Base-by-base conservation (phyloP, 1,140 invertebrate genomes). In the Eulimnadia texana region DNA sequence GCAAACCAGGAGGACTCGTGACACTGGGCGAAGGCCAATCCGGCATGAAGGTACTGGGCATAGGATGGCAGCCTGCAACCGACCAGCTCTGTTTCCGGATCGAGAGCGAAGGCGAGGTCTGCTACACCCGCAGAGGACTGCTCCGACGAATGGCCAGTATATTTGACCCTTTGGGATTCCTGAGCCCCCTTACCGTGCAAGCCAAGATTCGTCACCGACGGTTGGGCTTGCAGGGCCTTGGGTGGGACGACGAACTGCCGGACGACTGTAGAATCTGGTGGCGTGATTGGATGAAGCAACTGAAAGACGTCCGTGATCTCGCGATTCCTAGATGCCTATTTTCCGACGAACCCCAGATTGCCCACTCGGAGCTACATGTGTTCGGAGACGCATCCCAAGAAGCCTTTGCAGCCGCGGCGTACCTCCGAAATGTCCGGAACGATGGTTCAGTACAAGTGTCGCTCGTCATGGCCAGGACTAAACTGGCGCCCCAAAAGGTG, bases 141-240 rank as follows among this genome's bases (percentile, higher is more conserved):
- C n/a, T 65, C 1, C 19, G 23, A 3, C 11, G 50, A 0, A 47
- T 63, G 1, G 65, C 65, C 53, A 29, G 53, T 16, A 2, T 69
- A 0, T 69, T 65, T 60, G 70, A 71, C 29, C 70, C 68, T 0
- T 59, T 68, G 3, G 70, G 68, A 22, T 20, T 63, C 20, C 3
- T 23, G 23, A 11, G 23, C 1, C 52, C 52, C 1, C 11, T 54
- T 1, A 54, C 52, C 0, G 10, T 54, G 3, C 24, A 54, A 3
- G 52, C n/a, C 1, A 54, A 54, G 6, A 24, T 3, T 9, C 13
- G 22, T 3, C 20, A 25, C n/a, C 52, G 52, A 1, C 11, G n/a
- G n/a, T 10, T 54, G 1, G 52, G 3, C 1, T 11, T 54, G 2
- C 24, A 24, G 28, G 52, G 52, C 2, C 52, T 54, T 20, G 10